Percentiles rank a stretch among this genome's conserved stretches.
These are phyloP conservation scores for Mesoclemmys tuberculata DNA, from an alignment of 2,113 vertebrate genomes.

Conservation along the genomic window DNA sequence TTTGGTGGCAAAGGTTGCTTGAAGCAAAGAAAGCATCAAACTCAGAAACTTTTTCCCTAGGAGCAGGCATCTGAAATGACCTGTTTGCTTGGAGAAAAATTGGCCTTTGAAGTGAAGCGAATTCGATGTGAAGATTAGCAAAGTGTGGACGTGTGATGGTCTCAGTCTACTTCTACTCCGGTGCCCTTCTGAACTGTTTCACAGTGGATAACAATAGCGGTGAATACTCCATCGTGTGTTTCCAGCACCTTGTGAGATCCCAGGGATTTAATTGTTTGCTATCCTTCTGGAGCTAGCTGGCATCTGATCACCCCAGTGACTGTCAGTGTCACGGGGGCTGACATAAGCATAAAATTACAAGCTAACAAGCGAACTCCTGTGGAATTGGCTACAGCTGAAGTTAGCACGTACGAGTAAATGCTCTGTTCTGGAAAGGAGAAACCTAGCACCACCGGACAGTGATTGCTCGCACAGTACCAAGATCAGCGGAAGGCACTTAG, in stretches of 20 bases:
- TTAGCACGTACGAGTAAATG: not conserved
- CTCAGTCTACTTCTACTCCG: not conserved
- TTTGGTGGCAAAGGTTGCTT: no score
- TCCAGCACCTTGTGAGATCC: fast-evolving
- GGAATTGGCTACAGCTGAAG: not conserved
- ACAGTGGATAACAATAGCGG: not conserved
- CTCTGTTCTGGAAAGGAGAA: not conserved
- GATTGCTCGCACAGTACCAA: fast-evolving
- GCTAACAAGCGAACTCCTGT: not conserved
- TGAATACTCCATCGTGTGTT: not conserved
- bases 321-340: fast-evolving
- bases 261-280: not conserved
- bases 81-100: not conserved
- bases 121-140: not conserved
- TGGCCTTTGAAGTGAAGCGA: not conserved
- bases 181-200: not conserved
- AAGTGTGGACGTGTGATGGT: fast-evolving
- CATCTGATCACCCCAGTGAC: fast-evolving
- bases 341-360: not conserved
- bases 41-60: fast-evolving
- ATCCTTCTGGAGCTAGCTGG: not conserved
- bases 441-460: not conserved
- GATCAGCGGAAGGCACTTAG: not conserved
- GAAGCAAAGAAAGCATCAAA: not conserved
- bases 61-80: not conserved